These are phyloP conservation scores for Ophiodon elongatus DNA, from an alignment of 2,113 vertebrate genomes.

Conservation along the genomic window DNA sequence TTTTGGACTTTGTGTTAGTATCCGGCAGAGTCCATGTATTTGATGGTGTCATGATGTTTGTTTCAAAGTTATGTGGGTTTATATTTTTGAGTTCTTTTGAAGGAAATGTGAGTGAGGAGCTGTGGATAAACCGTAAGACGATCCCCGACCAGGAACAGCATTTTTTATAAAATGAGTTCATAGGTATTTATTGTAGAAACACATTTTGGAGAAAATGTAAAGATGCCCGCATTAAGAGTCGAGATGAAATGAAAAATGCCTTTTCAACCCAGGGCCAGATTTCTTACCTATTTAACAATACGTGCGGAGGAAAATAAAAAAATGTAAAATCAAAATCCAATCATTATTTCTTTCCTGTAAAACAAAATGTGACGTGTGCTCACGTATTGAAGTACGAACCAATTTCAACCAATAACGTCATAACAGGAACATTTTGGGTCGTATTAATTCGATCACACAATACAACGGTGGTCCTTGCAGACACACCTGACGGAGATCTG, in stretches of 20 bases:
- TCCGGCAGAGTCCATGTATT: not conserved
- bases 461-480: not conserved
- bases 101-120: not conserved
- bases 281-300: no score
- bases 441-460: not conserved
- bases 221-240: not conserved
- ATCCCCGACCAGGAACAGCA: not conserved
- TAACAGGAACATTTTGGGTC: not conserved
- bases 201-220: not conserved
- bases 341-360: not conserved
- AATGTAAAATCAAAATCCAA: not conserved
- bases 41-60: not conserved
- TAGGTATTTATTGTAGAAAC: no score
- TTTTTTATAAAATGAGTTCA: no score
- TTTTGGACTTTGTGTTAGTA: not conserved
- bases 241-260: no score
- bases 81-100: not conserved
- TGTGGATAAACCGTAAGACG: not conserved
- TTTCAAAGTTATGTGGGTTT: not conserved
- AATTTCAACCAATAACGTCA: not conserved
- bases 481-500: not conserved
- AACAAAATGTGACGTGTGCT: not conserved
- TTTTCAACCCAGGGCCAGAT: no score
- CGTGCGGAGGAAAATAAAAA: no score
- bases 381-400: not conserved